Base-by-base conservation (phyloP, 2,888 invertebrate genomes). In the Scaptomyza cyrtandrae region DNA sequence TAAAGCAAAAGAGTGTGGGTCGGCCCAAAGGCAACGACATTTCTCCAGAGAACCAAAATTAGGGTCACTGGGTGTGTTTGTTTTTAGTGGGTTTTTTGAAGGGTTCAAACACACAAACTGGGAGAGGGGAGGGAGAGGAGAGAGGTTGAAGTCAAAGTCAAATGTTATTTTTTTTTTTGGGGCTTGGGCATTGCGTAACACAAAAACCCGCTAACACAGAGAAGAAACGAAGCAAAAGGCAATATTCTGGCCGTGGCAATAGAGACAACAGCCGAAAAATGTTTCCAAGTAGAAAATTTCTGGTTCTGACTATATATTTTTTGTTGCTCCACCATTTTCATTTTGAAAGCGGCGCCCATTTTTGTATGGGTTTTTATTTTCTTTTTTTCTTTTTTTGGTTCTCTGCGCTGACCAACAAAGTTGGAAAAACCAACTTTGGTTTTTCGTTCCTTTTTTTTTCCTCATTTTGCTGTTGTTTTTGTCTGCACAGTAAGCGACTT, bases 61-160 rank as follows among this genome's bases (percentile, higher is more conserved):
- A 90, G 88, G 90, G 91, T 90, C 91, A 90, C 88, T 90, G 88
- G 91, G 91, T 89, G 91, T 88, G 91, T 87, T 71, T 78, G 74
- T 77, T 80, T 71, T 82, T 31, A 31, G 73, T 41, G 16, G 61
- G 58, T 24, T 49, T 44, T 24, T 45, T 41, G 43, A 39, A 54
- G 60, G 66, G 66, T 52, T 62, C 35, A 16, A 27, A 50, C 45
- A 39, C 39, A 37, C 37, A n/a, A 0, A 39, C 39, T 7, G 13
- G n/a, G 11, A 48, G 11, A 14, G 44, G 29, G 31, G 37, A 4
- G n/a, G n/a, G n/a, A n/a, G n/a, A n/a, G 44, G 39, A 4, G 2
- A 16, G 41, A 39, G 39, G 39, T 37, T 37, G 11, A 39, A 39
- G 39, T 39, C 39, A 39, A 14, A 39, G 27, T 50, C n/a, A 14